These are phyloP conservation scores for Gorilla gorilla DNA, from an alignment of 2,113 vertebrate genomes.

Conservation along the genomic window DNA sequence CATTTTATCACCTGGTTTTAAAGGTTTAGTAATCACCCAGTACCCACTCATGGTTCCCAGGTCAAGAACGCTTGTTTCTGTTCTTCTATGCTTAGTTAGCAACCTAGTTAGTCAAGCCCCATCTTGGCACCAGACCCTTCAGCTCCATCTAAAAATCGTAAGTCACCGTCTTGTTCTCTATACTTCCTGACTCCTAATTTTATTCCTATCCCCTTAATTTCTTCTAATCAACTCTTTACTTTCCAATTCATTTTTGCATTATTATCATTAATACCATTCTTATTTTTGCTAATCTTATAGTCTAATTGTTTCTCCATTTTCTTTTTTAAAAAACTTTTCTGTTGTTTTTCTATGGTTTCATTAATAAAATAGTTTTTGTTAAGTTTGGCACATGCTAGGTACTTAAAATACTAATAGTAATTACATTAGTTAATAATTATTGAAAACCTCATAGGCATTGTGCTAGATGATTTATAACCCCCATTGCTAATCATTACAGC, in stretches of 20 bases:
- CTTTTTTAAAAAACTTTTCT: not conserved
- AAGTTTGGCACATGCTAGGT: not conserved
- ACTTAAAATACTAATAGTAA: not conserved
- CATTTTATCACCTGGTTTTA: not conserved
- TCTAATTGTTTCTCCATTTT: not conserved
- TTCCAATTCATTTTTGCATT: conserved; percentile 16
- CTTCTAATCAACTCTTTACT: not conserved
- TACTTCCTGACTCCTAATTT: not conserved
- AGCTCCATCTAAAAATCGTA: not conserved
- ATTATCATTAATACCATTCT: not conserved
- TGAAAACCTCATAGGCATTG: not conserved
- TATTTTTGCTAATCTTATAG: not conserved
- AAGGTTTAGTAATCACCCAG: not conserved
- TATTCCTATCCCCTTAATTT: not conserved
- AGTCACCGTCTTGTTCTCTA: not conserved
- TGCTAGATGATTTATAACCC: not conserved
- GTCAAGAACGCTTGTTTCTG: not conserved
- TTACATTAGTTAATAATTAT: not conserved
- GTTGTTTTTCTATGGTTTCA: not conserved
- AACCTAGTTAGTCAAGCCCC: not conserved
- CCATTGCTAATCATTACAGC: not conserved
- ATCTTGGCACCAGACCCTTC: not conserved
- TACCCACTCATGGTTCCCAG: not conserved
- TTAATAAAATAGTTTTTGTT: not conserved
- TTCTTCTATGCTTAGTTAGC: not conserved